Evolutionary conservation across 2,888 invertebrate genomes (phyloP), one percentile per base, ranked within the genome.

Genomic region (Cephus spinipes): DNA sequence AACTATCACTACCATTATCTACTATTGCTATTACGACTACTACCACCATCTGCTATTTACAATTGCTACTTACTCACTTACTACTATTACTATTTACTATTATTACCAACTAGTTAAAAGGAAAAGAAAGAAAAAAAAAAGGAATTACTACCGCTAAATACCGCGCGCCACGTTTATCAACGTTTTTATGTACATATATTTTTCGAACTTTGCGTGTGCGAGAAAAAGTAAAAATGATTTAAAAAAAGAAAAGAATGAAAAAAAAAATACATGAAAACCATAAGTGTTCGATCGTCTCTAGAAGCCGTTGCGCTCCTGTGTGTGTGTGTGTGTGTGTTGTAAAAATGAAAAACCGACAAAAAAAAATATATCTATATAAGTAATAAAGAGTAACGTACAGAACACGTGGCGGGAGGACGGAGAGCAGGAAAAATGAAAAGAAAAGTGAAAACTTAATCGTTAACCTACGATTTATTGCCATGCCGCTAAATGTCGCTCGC

Each of bases 211-310:
- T 11, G 74, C 15, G 74, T 73, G 74, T 35, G 79, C 74, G 32
- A n/a, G 34, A 32, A 15, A 15, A 40, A 40, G 40, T 4, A 40
- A 40, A 40, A 40, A 40, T 40, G 36, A 40, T 40, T 6, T 1
- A 69, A 12, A 69, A 23, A 80, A 69, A 36, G 35, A 71, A 81
- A 69, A 36, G n/a, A 71, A 81, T 68, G 81, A 82, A 81, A 80
- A 77, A 77, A 83, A 68, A 80, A 84, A 80, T 80, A 82, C 84
- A 35, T 73, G 79, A 83, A 85, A 85, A 89, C 90, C 90, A 88
- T 88, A 90, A 90, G 90, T 91, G 90, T 90, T 90, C 90, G 90
- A 90, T 89, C 87, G 85, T 89, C 40, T 40, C 82, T 88, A 89
- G 90, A 90, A 90, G 89, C 88, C 90, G 88, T 90, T 89, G 87